Conservation (phyloP, 2,797 vertebrate species). For the Poecilia gillii region DNA sequence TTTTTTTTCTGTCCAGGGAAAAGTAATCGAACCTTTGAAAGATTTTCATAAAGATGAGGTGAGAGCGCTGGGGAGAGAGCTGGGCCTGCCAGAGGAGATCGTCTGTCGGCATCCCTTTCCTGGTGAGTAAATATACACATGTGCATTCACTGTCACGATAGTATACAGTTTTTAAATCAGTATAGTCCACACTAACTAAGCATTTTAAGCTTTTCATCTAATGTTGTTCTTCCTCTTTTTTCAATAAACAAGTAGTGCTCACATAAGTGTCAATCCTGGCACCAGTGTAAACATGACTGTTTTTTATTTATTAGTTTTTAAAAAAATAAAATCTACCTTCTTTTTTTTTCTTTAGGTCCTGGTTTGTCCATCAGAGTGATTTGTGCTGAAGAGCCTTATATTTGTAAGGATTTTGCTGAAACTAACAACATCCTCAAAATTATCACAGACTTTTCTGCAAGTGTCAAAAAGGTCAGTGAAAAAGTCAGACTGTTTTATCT, state of each 20-base stretch:
- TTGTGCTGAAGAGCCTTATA: conserved; percentile 96
- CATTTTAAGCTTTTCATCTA: not conserved
- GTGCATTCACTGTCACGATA: not conserved
- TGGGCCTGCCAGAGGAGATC: conserved; percentile 95
- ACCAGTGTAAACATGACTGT: not conserved
- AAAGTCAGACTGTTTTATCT: not conserved
- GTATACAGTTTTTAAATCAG: not conserved
- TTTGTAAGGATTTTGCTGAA: conserved; percentile 98
- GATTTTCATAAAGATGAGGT: conserved; percentile 99
- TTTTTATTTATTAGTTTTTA: not conserved
- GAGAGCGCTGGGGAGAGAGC: conserved; percentile 91
- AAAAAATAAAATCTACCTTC: not conserved
- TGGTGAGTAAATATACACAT: conserved; percentile 74
- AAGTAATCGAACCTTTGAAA: conserved; percentile 98
- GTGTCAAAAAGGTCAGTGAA: conserved; percentile 93
- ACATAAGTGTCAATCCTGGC: not conserved
- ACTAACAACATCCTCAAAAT: conserved; percentile 99
- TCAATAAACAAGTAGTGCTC: not conserved
- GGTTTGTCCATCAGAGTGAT: conserved; percentile 97
- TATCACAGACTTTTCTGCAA: conserved; percentile 96
- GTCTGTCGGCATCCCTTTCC: conserved; percentile 97
- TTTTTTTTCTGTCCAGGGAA: conserved; percentile 82
- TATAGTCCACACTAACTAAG: not conserved
- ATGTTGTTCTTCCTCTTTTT: not conserved
- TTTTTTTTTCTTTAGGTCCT: conserved; percentile 84